phyloP scores from a whole-genome alignment of 2,113 vertebrate genomes.

The Notiomystis cincta region DNA sequence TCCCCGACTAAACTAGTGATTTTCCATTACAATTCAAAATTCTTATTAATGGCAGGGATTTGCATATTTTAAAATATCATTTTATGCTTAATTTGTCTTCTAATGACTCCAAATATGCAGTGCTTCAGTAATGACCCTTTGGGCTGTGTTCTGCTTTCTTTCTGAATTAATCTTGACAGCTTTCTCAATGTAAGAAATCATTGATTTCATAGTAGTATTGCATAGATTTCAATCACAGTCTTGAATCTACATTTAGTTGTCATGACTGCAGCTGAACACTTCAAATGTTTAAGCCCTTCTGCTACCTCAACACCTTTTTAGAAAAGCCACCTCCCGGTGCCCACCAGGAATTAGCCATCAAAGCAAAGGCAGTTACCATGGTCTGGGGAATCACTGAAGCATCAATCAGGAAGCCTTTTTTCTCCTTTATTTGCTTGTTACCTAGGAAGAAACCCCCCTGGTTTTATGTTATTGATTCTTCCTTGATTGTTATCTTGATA shows the following conservation, averaged over 20 bases:
- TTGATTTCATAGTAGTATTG: neutral
- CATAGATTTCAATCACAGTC: neutral
- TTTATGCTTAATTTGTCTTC: constrained; percentile 1
- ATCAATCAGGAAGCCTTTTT: neutral
- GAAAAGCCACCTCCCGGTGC: neutral
- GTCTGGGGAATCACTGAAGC: neutral
- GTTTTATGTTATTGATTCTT: neutral
- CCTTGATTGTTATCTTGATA: neutral
- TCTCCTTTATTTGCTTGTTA: neutral
- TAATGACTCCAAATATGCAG: neutral
- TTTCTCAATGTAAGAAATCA: neutral
- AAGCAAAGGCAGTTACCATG: neutral
- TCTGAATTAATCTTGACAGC: neutral
- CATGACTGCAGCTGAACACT: neutral
- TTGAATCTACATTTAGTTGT: neutral
- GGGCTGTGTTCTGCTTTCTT: neutral
- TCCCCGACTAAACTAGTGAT: neutral
- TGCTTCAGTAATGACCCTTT: neutral
- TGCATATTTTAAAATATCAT: neutral
- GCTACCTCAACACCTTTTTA: neutral
- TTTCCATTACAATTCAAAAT: neutral
- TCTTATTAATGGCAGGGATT: neutral
- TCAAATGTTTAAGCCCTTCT: neutral
- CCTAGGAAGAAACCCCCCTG: neutral
- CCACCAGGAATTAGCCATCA: neutral